Evolutionary conservation across 2,113 vertebrate species (phyloP).

Genomic region (Artemisiospiza belli): DNA sequence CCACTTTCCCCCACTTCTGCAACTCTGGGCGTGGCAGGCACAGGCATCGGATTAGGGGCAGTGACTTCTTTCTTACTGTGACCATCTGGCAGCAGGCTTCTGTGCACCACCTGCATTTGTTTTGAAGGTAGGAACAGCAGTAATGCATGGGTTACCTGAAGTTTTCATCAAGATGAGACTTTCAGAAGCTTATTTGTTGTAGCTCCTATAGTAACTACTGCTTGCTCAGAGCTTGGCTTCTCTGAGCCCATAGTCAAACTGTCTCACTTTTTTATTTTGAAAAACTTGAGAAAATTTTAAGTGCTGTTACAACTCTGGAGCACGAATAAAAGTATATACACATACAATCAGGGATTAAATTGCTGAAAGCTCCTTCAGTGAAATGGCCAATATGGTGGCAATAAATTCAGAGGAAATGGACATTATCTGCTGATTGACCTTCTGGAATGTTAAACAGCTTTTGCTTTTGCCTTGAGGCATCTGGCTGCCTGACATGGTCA

Average conservation of each 20-base stretch:
- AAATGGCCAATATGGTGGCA: slow-evolving; percentile 7
- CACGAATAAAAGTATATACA: background rate
- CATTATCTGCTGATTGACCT: slow-evolving; percentile 62
- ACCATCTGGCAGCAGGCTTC: background rate
- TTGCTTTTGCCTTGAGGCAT: slow-evolving; percentile 51
- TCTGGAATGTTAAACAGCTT: slow-evolving; percentile 45
- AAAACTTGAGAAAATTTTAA: background rate
- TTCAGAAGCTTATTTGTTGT: background rate
- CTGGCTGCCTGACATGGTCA: slow-evolving; percentile 55
- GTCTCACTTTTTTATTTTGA: background rate
- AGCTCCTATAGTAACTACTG: background rate
- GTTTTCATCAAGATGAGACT: background rate
- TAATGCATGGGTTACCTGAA: background rate
- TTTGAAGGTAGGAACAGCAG: background rate
- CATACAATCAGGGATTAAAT: background rate
- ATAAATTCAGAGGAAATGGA: slow-evolving; percentile 53
- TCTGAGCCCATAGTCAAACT: background rate
- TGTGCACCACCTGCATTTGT: background rate
- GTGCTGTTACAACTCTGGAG: background rate
- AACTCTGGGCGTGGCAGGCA: accelerated
- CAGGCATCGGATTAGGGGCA: background rate
- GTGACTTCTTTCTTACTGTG: background rate
- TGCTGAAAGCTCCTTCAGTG: background rate
- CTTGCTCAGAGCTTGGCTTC: background rate
- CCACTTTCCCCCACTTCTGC: background rate